Conservation (phyloP, 1,140 invertebrate genomes). For the Triops cancriformis region DNA sequence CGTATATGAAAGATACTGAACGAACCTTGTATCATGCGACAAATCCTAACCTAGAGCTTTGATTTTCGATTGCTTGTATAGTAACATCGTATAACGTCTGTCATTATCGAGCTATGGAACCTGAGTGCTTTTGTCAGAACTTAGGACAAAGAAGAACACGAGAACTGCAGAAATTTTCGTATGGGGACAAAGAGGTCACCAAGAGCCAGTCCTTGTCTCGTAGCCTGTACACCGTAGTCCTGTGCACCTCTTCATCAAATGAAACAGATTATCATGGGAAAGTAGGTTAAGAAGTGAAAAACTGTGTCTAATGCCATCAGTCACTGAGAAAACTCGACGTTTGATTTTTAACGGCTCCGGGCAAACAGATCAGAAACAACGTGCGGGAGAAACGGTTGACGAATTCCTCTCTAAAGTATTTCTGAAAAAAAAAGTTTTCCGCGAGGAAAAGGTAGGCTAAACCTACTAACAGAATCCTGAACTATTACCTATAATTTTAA, state of each 20-base stretch:
- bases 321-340: conserved; percentile 9
- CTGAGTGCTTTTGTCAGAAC: conserved; percentile 13
- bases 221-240: background rate
- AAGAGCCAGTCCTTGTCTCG: background rate
- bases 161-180: background rate
- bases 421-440: too few relatives aligned
- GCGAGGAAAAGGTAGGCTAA: too few relatives aligned
- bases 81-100: conserved; percentile 13
- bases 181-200: background rate
- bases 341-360: background rate
- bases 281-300: background rate
- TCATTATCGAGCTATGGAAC: conserved; percentile 13
- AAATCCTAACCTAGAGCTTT: conserved; percentile 8
- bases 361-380: background rate
- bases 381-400: background rate
- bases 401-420: too few relatives aligned
- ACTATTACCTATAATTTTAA: too few relatives aligned
- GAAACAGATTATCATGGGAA: background rate
- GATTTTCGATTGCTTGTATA: conserved; percentile 6
- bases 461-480: too few relatives aligned
- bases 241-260: background rate
- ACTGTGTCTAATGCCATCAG: background rate
- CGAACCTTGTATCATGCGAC: background rate
- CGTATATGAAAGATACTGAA: conserved; percentile 8
- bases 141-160: background rate